Evolutionary conservation across 2,797 vertebrate genomes (phyloP), one percentile per base, ranked within the genome.

Genomic region (Babyrousa celebensis): DNA sequence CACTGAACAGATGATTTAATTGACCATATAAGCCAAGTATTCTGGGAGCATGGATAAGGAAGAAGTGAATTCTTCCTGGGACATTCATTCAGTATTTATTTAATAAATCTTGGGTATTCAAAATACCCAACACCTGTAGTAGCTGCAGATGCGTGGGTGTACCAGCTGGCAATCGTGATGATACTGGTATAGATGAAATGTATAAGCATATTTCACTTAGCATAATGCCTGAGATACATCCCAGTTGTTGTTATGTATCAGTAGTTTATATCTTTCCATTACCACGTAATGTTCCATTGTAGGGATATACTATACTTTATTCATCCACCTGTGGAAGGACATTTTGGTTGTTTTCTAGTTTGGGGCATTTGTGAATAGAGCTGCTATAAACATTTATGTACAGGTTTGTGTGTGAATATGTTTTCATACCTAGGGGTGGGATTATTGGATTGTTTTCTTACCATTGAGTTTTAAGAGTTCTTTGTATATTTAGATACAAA

Each of bases 51-150:
- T 36, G 32, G 17, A 32, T 75, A 48, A 89, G 54, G 72, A 72
- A 67, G 78, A 82, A 91, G 17, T 87, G 95, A 63, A 77, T 93
- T 89, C 78, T 96, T 20, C 77, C 48, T 54, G 60, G 18, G 25
- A 3, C 87, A 70, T 92, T 92, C 36, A 56, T 54, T 72, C 32
- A 56, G 18, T n/a, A 58, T 92, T 92, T 79, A 68, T 84, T 88
- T 85, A 72, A 54, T 43, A 96, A 89, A 70, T 62, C 36, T 11
- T 58, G 25, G 32, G 9, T 82, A 16, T 92, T 85, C 23, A 82
- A 8, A 6, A 18, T 63, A 48, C 43, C 75, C n/a, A 62, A 58
- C 43, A 89, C 32, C 74, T 58, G 1, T 32, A 32, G 27, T 62
- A 25, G 63, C 54, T 27, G 16, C 3, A 54, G 70, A 20, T 52